Evolutionary conservation across 1,140 invertebrate genomes (phyloP).

Genomic region (Meloidogyne chitwoodi): DNA sequence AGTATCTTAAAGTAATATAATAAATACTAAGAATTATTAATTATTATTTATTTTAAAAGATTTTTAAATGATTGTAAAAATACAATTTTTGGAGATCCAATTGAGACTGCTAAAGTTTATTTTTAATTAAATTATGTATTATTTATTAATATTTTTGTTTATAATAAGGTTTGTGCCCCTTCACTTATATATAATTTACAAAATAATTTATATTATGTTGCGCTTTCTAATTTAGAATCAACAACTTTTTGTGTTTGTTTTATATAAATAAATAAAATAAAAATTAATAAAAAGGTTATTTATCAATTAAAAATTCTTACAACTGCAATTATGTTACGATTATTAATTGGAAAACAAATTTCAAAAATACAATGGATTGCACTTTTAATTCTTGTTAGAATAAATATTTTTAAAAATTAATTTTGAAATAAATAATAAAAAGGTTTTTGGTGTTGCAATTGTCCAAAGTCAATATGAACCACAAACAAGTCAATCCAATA

Average conservation of each 20-base stretch:
- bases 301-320: slow-evolving; percentile 59
- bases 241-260: slow-evolving; percentile 45
- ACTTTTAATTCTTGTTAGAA: slow-evolving; percentile 1
- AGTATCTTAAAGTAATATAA: slow-evolving; percentile 29
- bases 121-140: not conserved
- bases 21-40: too few relatives aligned
- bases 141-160: not conserved
- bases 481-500: not conserved
- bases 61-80: slow-evolving; percentile 25
- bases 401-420: not conserved
- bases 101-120: slow-evolving; percentile 38
- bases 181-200: slow-evolving; percentile 43
- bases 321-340: slow-evolving; percentile 50
- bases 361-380: slow-evolving; percentile 21
- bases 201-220: slow-evolving; percentile 46
- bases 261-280: slow-evolving; percentile 19
- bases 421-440: not conserved
- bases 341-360: slow-evolving; percentile 36
- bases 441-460: not conserved
- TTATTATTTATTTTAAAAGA: slow-evolving; percentile 31
- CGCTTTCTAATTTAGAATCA: slow-evolving; percentile 44
- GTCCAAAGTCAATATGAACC: slow-evolving; percentile 55
- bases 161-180: slow-evolving; percentile 24
- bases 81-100: slow-evolving; percentile 31
- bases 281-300: slow-evolving; percentile 45